phyloP scores from a whole-genome alignment of 1,140 invertebrate species.

The Nebria ingens region DNA sequence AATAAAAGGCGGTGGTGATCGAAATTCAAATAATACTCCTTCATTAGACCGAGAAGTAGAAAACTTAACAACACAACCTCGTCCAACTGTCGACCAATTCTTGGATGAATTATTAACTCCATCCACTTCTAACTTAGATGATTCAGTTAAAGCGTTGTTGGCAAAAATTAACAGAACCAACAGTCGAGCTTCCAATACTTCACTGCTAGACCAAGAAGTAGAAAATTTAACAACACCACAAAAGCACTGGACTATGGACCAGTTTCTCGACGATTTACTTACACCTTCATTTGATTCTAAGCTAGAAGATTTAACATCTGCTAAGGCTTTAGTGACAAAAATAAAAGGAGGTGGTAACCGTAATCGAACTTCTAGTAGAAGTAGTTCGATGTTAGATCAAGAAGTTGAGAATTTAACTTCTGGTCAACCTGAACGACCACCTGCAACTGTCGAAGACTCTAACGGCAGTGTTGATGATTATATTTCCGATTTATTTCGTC shows the following conservation, averaged over 20 bases:
- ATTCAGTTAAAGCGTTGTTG: slow-evolving; percentile 20
- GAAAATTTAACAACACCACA: slow-evolving; percentile 30
- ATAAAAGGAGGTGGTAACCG: slow-evolving; percentile 27
- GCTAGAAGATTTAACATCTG: neutral
- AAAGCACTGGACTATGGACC: neutral
- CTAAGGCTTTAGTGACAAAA: slow-evolving; percentile 20
- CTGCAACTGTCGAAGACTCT: slow-evolving; percentile 6
- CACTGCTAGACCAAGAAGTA: slow-evolving; percentile 34
- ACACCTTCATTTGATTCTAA: neutral
- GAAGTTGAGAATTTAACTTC: slow-evolving; percentile 36
- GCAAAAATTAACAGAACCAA: slow-evolving; percentile 31
- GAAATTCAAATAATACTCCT: slow-evolving; percentile 28
- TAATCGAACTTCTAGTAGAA: slow-evolving; percentile 29
- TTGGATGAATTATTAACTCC: slow-evolving; percentile 93
- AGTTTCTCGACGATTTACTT: neutral
- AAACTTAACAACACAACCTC: slow-evolving; percentile 28
- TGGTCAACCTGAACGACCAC: neutral
- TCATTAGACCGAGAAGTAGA: slow-evolving; percentile 36
- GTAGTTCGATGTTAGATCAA: slow-evolving; percentile 29
- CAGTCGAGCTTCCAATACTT: slow-evolving; percentile 23
- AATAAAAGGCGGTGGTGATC: slow-evolving; percentile 26
- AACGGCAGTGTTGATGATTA: slow-evolving; percentile 51
- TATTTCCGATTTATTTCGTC: slow-evolving; percentile 50
- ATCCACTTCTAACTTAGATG: neutral
- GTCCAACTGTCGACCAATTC: slow-evolving; percentile 92